A percentile compares a stretch with the other conserved stretches of the same genome.
Conservation (phyloP, 2,888 invertebrate genomes). For the Clusia tigrina region DNA sequence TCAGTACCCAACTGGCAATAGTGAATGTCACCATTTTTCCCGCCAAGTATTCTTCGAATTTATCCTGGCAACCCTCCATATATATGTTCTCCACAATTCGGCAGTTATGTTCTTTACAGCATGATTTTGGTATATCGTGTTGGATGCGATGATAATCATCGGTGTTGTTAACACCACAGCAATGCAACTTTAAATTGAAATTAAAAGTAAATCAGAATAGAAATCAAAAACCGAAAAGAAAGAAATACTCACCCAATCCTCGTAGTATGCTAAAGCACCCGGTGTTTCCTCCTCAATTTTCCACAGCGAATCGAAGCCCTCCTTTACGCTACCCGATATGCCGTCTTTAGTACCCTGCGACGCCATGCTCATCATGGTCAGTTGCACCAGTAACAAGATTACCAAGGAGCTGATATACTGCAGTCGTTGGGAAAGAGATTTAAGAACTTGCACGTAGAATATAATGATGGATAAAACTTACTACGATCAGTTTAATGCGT, state of each 20-base stretch:
- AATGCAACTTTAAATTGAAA: slow-evolving; percentile 41
- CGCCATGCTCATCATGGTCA: slow-evolving; percentile 56
- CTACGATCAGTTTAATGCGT: slow-evolving; percentile 44
- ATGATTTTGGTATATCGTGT: slow-evolving; percentile 49
- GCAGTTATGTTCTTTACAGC: slow-evolving; percentile 49
- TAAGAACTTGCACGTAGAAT: neutral
- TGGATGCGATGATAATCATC: slow-evolving; percentile 50
- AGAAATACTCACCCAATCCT: slow-evolving; percentile 44
- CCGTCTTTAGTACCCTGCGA: slow-evolving; percentile 56
- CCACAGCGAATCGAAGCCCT: slow-evolving; percentile 54
- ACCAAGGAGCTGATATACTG: slow-evolving; percentile 47
- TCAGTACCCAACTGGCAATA: slow-evolving; percentile 51
- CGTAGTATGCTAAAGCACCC: slow-evolving; percentile 50
- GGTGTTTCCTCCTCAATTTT: slow-evolving; percentile 42
- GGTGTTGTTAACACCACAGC: slow-evolving; percentile 54
- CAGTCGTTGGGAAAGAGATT: neutral
- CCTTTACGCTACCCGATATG: slow-evolving; percentile 52
- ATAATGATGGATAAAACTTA: slow-evolving; percentile 35
- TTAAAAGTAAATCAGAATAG: neutral
- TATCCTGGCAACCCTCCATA: slow-evolving; percentile 48
- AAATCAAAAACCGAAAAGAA: too few relatives aligned
- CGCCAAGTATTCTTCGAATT: slow-evolving; percentile 53
- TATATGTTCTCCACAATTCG: slow-evolving; percentile 39
- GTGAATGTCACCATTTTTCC: slow-evolving; percentile 50
- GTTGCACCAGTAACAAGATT: slow-evolving; percentile 47